phyloP scores from a whole-genome alignment of 2,113 vertebrate species.

The Melanotaenia duboulayi region DNA sequence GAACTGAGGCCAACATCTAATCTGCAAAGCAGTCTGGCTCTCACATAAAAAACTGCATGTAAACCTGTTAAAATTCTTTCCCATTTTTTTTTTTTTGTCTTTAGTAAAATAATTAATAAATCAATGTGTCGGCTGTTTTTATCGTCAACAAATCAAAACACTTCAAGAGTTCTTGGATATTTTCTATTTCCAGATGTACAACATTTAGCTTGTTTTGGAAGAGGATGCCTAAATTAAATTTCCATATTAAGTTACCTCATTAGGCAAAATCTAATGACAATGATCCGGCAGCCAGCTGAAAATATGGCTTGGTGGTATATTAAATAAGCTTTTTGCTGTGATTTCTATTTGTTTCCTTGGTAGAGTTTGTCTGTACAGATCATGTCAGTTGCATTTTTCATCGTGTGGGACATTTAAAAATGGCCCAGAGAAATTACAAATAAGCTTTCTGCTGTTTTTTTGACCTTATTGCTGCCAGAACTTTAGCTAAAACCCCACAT shows the following conservation, averaged over 20 bases:
- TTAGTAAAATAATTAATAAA: constrained; percentile 23
- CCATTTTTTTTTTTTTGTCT: background rate
- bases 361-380: background rate
- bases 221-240: constrained; percentile 55
- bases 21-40: constrained; percentile 43
- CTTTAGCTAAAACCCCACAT: constrained; percentile 8
- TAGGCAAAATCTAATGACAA: constrained; percentile 64
- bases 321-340: background rate
- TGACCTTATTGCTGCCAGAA: background rate
- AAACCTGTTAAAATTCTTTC: background rate
- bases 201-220: constrained; percentile 41
- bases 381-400: background rate
- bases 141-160: constrained; percentile 1
- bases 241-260: constrained; percentile 63
- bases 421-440: background rate
- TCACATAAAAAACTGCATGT: constrained; percentile 27
- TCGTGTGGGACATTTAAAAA: constrained; percentile 3
- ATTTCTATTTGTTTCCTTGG: background rate
- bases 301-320: constrained; percentile 29
- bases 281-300: constrained; percentile 32
- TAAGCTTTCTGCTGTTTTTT: no score
- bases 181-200: constrained; percentile 16
- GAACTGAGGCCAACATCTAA: constrained; percentile 36
- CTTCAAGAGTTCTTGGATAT: background rate
- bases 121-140: background rate